Evolutionary conservation across 2,888 invertebrate species (phyloP).

Genomic region (Drosophila paranaensis): DNA sequence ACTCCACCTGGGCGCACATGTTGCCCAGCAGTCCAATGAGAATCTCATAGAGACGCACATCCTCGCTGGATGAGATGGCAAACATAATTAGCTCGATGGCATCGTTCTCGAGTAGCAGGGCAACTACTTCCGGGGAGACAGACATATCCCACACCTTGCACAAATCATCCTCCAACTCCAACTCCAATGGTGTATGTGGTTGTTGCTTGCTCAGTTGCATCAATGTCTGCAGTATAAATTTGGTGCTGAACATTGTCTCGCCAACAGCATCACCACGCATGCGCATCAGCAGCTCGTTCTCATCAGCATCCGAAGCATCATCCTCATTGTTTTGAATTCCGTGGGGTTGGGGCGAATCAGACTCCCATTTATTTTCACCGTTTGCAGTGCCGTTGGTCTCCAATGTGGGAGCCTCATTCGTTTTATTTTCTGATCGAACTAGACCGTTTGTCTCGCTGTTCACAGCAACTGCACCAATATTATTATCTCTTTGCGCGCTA

Average conservation of each 20-base stretch:
- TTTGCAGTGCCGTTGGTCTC: slow-evolving; percentile 35
- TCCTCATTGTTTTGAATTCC: slow-evolving; percentile 51
- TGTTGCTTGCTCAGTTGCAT: slow-evolving; percentile 86
- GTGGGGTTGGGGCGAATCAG: slow-evolving; percentile 51
- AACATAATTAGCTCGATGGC: slow-evolving; percentile 86
- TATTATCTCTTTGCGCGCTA: slow-evolving; percentile 38
- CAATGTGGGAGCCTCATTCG: slow-evolving; percentile 22
- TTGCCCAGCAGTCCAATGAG: slow-evolving; percentile 93
- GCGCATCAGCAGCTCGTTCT: slow-evolving; percentile 74
- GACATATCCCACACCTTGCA: slow-evolving; percentile 95
- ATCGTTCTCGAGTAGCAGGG: slow-evolving; percentile 89
- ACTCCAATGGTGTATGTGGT: slow-evolving; percentile 54
- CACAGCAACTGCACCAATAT: slow-evolving; percentile 15
- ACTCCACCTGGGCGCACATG: slow-evolving; percentile 89
- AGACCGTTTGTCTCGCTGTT: slow-evolving; percentile 34
- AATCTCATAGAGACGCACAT: slow-evolving; percentile 91
- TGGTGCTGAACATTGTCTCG: slow-evolving; percentile 91
- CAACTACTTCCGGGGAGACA: slow-evolving; percentile 90
- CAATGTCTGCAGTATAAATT: slow-evolving; percentile 89
- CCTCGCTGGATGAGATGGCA: slow-evolving; percentile 87
- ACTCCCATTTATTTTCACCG: slow-evolving; percentile 35
- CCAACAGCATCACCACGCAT: slow-evolving; percentile 92
- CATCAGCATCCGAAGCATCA: slow-evolving; percentile 60
- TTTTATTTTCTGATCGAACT: slow-evolving; percentile 21
- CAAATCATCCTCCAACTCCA: slow-evolving; percentile 89